These are phyloP conservation scores for Gallinago stenura DNA, from an alignment of 2,797 vertebrate species.

Conservation along the genomic window DNA sequence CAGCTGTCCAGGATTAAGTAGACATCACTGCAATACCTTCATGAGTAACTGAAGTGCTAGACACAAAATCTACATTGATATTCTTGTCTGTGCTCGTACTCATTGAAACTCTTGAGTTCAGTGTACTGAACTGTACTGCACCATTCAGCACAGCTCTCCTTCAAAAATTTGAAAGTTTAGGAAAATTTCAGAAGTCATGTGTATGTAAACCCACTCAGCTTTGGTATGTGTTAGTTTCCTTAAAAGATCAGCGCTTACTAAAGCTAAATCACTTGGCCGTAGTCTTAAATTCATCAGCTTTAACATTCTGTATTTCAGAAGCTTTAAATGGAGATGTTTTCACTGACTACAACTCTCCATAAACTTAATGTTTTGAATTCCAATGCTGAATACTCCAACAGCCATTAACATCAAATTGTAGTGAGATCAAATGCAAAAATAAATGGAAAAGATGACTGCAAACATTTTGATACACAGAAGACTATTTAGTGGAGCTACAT, in stretches of 20 bases:
- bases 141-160: not conserved
- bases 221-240: constrained; percentile 15
- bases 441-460: constrained; percentile 28
- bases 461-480: not conserved
- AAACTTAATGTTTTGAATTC: constrained; percentile 20
- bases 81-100: not conserved
- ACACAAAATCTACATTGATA: not conserved
- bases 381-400: not conserved
- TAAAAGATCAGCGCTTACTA: not conserved
- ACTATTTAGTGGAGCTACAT: not conserved
- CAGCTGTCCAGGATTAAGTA: not conserved
- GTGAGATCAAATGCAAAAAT: constrained; percentile 13
- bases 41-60: not conserved
- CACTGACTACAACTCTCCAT: not conserved
- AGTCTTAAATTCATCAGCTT: not conserved
- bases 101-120: not conserved
- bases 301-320: not conserved
- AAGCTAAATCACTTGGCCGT: not conserved
- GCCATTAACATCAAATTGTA: constrained; percentile 31
- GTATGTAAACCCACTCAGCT: not conserved
- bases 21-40: not conserved
- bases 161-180: not conserved
- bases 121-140: not conserved
- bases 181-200: not conserved
- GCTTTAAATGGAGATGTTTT: constrained; percentile 45